Percentiles rank a stretch among this genome's conserved stretches.
phyloP scores from a whole-genome alignment of 2,113 vertebrate species.

The Phalacrocorax pelagicus region DNA sequence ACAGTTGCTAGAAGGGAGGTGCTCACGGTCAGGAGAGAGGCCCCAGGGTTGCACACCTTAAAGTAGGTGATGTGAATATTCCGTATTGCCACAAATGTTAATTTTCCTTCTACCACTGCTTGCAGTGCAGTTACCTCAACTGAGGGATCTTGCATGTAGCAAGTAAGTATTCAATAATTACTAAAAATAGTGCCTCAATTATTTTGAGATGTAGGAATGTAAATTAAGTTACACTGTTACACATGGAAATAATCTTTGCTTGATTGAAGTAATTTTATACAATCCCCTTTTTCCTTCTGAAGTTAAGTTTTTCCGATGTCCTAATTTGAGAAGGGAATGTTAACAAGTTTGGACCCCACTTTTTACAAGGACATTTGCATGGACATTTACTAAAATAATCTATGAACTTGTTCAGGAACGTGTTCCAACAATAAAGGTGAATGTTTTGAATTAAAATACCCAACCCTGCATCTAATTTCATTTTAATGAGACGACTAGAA shows the following conservation, averaged over 20 bases:
- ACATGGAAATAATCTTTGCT: neutral
- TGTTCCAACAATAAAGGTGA: neutral
- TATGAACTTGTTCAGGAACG: neutral
- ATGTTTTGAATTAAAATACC: constrained; percentile 49
- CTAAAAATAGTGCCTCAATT: neutral
- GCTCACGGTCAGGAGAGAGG: neutral
- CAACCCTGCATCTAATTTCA: neutral
- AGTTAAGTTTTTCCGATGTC: neutral
- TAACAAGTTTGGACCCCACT: neutral
- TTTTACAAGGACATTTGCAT: constrained; percentile 1
- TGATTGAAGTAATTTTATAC: neutral
- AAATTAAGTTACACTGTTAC: neutral
- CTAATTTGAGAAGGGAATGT: neutral
- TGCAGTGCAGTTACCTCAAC: neutral
- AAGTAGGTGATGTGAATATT: neutral
- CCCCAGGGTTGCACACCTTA: neutral
- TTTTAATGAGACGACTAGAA: constrained; percentile 16
- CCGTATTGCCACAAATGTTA: neutral
- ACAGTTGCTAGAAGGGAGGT: neutral
- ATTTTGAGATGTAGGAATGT: neutral
- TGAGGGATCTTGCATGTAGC: neutral
- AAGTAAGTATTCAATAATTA: neutral
- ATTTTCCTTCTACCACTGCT: neutral
- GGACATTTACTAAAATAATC: neutral
- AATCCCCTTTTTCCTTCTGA: neutral